These are phyloP conservation scores for Donacobius atricapilla DNA, from an alignment of 2,113 vertebrate genomes.

Conservation along the genomic window DNA sequence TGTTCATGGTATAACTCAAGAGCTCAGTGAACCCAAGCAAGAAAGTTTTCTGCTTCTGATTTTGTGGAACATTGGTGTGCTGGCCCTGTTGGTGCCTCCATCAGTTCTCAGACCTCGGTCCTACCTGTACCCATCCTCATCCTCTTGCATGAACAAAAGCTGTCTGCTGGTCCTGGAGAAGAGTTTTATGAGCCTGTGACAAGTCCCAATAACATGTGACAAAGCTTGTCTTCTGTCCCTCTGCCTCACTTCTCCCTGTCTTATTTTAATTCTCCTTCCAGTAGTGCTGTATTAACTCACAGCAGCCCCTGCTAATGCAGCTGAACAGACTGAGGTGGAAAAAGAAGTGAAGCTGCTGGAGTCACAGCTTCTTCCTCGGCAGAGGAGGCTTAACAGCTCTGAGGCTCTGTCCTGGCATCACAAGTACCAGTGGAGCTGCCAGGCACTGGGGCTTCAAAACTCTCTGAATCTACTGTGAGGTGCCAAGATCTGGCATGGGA, in stretches of 20 bases:
- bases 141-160: background rate
- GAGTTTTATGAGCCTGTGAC: background rate
- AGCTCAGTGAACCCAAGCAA: background rate
- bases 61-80: accelerated
- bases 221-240: background rate
- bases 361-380: background rate
- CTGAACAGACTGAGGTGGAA: background rate
- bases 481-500: background rate
- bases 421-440: conserved; percentile 32
- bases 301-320: background rate
- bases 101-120: background rate
- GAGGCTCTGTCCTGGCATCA: background rate
- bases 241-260: background rate
- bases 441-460: conserved; percentile 28
- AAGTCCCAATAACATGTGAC: background rate
- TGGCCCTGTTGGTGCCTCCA: background rate
- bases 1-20: background rate
- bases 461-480: background rate
- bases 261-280: background rate
- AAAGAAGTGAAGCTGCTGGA: background rate
- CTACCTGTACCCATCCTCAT: background rate
- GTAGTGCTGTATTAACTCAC: background rate
- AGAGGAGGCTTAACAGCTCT: background rate
- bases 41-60: background rate
- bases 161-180: background rate